Percentiles rank a stretch among this genome's conserved stretches.
Conservation (phyloP, 2,888 invertebrate genomes). For the Drosophila longiperda region DNA sequence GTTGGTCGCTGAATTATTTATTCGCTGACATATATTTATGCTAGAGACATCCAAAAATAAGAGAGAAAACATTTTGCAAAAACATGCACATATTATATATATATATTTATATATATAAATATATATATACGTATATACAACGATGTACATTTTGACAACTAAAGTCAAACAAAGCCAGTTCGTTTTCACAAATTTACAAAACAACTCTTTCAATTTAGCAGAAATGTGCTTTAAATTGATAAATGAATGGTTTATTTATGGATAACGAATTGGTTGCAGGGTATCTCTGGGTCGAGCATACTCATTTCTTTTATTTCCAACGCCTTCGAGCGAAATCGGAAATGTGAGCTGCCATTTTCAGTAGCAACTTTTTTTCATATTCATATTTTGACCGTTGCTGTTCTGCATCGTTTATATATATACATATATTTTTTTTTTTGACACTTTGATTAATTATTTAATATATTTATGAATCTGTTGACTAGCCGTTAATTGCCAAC, state of each 20-base stretch:
- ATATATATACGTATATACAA: neutral
- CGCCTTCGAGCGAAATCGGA: conserved; percentile 45
- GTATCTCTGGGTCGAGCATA: neutral
- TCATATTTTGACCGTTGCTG: conserved; percentile 1
- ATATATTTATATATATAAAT: neutral
- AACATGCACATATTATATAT: neutral
- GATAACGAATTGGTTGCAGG: neutral
- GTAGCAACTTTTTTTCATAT: neutral
- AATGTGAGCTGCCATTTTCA: conserved; percentile 65
- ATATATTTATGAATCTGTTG: conserved; percentile 58
- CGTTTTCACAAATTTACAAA: neutral
- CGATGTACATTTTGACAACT: neutral
- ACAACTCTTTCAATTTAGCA: neutral
- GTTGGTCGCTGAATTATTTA: conserved; percentile 24
- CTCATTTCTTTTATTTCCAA: neutral
- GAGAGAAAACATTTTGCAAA: conserved; percentile 12
- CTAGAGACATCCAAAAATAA: conserved; percentile 4
- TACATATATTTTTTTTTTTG: neutral
- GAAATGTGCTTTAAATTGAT: neutral
- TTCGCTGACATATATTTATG: conserved; percentile 2
- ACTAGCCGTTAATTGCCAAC: conserved; percentile 51
- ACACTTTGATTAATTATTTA: conserved; percentile 56
- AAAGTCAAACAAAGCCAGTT: conserved; percentile 16
- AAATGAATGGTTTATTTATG: neutral
- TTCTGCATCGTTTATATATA: conserved; percentile 5